Evolutionary conservation across 2,888 invertebrate species (phyloP).

Genomic region (Chrysolina oricalcia): DNA sequence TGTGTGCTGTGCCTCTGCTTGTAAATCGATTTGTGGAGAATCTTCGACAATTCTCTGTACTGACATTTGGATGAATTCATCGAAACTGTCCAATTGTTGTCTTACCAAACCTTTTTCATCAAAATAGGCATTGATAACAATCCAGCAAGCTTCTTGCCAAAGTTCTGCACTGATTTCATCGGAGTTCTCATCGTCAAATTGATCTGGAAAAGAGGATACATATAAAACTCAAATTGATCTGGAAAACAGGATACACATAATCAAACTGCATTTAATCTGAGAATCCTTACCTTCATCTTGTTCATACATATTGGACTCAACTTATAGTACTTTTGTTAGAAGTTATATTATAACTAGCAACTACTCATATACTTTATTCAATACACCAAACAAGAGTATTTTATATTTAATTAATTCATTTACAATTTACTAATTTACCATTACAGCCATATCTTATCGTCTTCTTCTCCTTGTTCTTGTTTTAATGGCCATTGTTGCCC

Average conservation of each 20-base stretch:
- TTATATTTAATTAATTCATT: too few relatives aligned
- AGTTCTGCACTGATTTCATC: slow-evolving; percentile 98
- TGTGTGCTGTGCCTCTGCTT: slow-evolving; percentile 97
- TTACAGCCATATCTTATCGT: too few relatives aligned
- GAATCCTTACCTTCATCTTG: slow-evolving; percentile 38
- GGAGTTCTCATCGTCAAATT: slow-evolving; percentile 88
- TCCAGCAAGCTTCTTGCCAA: slow-evolving; percentile 99
- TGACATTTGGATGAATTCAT: slow-evolving; percentile 99
- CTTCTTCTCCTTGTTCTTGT: too few relatives aligned
- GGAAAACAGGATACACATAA: slow-evolving; percentile 19
- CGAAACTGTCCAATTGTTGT: slow-evolving; percentile 99
- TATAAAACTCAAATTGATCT: slow-evolving; percentile 76
- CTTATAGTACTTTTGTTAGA: too few relatives aligned
- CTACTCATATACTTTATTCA: too few relatives aligned
- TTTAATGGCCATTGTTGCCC: too few relatives aligned
- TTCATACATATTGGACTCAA: slow-evolving; percentile 32
- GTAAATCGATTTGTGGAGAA: slow-evolving; percentile 97
- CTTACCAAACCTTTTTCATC: slow-evolving; percentile 99
- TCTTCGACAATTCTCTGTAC: slow-evolving; percentile 99
- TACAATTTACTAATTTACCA: too few relatives aligned
- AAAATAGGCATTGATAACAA: slow-evolving; percentile 99
- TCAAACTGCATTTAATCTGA: not conserved
- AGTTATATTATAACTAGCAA: too few relatives aligned
- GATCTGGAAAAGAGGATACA: slow-evolving; percentile 59
- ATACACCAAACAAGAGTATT: too few relatives aligned